Percentiles rank a stretch among this genome's conserved stretches.
These are phyloP conservation scores for Orbicella faveolata DNA, from an alignment of 64 coral and sea anemone genomes.

Conservation along the genomic window DNA sequence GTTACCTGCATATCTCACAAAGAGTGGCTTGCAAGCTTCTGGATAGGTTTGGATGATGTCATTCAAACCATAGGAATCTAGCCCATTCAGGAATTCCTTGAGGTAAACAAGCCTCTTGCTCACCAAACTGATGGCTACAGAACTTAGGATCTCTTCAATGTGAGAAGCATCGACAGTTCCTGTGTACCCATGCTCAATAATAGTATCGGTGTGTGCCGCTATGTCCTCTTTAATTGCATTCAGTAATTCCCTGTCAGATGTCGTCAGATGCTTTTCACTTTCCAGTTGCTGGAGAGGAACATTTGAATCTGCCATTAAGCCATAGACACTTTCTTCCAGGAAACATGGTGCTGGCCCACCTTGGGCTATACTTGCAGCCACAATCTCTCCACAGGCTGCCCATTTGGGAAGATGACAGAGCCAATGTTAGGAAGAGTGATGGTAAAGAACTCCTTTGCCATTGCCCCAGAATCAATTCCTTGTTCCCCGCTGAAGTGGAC, in stretches of 20 bases:
- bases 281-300: conserved; percentile 25
- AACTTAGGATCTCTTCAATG: conserved; percentile 39
- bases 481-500: conserved; percentile 46
- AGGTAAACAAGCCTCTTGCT: conserved; percentile 40
- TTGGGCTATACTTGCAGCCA: conserved; percentile 49
- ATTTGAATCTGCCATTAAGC: conserved; percentile 22
- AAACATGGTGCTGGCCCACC: conserved; percentile 47
- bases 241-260: conserved; percentile 27
- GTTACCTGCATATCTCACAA: background rate
- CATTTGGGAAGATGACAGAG: conserved; percentile 46
- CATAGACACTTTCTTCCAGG: conserved; percentile 48
- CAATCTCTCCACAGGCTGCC: conserved; percentile 46
- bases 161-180: conserved; percentile 21
- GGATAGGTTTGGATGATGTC: conserved; percentile 15
- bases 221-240: conserved; percentile 27
- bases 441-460: conserved; percentile 35
- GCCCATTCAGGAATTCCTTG: conserved; percentile 33
- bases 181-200: conserved; percentile 64
- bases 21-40: conserved; percentile 41
- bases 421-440: conserved; percentile 19
- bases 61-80: conserved; percentile 23
- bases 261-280: conserved; percentile 36
- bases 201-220: conserved; percentile 25
- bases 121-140: conserved; percentile 55
- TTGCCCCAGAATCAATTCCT: conserved; percentile 41